Evolutionary conservation across 2,888 invertebrate genomes (phyloP).

Genomic region (Melieria crassipennis): DNA sequence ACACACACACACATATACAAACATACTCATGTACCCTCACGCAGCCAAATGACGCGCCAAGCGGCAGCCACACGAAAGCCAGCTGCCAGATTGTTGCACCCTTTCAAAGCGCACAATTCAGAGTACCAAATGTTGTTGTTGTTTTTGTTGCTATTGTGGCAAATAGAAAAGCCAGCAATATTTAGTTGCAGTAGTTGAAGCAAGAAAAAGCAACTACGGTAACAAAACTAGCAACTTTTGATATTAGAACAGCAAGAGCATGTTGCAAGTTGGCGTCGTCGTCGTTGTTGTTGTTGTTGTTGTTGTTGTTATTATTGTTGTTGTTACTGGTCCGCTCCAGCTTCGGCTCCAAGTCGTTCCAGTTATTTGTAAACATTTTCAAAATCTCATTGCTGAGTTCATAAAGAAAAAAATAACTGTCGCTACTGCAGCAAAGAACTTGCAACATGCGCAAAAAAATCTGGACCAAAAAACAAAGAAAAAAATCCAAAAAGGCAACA

Average conservation of each 20-base stretch:
- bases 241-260: background rate
- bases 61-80: too few relatives aligned
- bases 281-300: too few relatives aligned
- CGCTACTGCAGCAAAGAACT: conserved; percentile 8
- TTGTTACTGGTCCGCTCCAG: too few relatives aligned
- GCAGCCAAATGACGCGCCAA: background rate
- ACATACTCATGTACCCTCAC: background rate
- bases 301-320: too few relatives aligned
- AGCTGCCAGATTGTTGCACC: background rate
- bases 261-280: too few relatives aligned
- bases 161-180: conserved; percentile 17
- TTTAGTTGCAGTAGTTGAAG: background rate
- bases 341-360: background rate
- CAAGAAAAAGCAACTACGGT: background rate
- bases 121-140: background rate
- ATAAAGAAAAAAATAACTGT: conserved; percentile 28
- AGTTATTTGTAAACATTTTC: conserved; percentile 44
- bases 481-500: conserved; percentile 12
- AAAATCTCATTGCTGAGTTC: conserved; percentile 40
- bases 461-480: background rate
- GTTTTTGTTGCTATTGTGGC: conserved; percentile 22
- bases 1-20: background rate
- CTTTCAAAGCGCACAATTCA: background rate
- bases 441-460: background rate
- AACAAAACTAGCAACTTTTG: background rate